Evolutionary conservation across 2,888 invertebrate species (phyloP), one percentile per base, ranked within the genome.

Genomic region (Ophion slaviceki): DNA sequence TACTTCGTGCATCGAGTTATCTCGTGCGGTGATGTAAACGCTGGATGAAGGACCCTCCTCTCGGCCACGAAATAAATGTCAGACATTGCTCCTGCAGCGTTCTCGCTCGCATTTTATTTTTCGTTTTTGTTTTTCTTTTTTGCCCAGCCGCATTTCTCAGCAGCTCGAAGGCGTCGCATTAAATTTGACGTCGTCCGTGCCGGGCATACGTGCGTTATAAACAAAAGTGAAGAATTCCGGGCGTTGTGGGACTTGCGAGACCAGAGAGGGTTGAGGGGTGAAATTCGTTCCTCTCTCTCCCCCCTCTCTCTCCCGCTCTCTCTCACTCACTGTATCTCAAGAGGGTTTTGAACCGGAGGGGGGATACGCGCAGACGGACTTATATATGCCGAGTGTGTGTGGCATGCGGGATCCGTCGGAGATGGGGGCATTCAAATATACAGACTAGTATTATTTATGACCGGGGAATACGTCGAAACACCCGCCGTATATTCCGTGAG

Each of bases 371-470:
- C 66, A 79, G 47, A 45, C 76, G 79, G 28, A 61, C 82, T 81
- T 87, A 82, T 84, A 84, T 82, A 84, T 85, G 83, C 82, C 81
- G 62, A 81, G 40, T 40, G 83, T 85, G 72, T 91, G 92, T 91
- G 92, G 92, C 93, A 92, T 91, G 91, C 91, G 91, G 91, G 89
- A 92, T 92, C 90, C 92, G 91, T 92, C 92, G 92, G 92, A 75
- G 81, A 81, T 70, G 81, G 75, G 90, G 91, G 90, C 90, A 92
- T 92, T 92, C 92, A 92, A 92, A 93, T 93, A 92, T 92, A 92
- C 92, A 92, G 91, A 91, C 91, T 87, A 88, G 89, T 92, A 92
- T 93, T 93, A 93, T 93, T 93, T 93, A 93, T 92, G 93, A 91
- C 91, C 90, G 84, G 85, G 89, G 85, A 89, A 90, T 91, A 90